phyloP scores from a whole-genome alignment of 2,888 invertebrate genomes.

The Spisula solida region DNA sequence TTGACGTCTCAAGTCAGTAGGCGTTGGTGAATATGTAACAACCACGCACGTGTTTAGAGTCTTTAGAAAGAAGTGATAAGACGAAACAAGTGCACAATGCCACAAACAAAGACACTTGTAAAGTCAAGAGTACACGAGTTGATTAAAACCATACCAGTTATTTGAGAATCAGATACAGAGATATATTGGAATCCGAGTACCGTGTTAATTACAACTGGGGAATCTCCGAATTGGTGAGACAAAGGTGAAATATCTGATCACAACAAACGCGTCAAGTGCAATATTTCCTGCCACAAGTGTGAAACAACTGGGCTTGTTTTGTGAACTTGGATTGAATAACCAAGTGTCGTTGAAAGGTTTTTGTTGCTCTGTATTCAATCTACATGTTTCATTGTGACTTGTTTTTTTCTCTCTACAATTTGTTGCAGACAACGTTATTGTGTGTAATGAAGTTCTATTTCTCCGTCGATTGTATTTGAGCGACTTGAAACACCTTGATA shows the following conservation, averaged over 20 bases:
- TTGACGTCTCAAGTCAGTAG: no score
- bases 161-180: neutral
- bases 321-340: neutral
- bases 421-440: neutral
- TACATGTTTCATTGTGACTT: neutral
- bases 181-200: neutral
- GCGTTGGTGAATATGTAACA: no score
- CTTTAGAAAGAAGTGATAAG: no score
- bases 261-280: conserved; percentile 3
- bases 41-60: no score
- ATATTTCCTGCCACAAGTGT: neutral
- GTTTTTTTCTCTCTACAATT: neutral
- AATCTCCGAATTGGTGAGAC: neutral
- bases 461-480: no score
- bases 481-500: no score
- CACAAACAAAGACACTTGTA: neutral
- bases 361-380: neutral
- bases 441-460: no score
- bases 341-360: no score
- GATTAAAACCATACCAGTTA: neutral
- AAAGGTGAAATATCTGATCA: neutral
- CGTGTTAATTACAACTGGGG: neutral
- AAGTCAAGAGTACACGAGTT: neutral
- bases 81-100: no score
- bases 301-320: neutral